Evolutionary conservation across 2,797 vertebrate genomes (phyloP).

Genomic region (Mycteria americana): DNA sequence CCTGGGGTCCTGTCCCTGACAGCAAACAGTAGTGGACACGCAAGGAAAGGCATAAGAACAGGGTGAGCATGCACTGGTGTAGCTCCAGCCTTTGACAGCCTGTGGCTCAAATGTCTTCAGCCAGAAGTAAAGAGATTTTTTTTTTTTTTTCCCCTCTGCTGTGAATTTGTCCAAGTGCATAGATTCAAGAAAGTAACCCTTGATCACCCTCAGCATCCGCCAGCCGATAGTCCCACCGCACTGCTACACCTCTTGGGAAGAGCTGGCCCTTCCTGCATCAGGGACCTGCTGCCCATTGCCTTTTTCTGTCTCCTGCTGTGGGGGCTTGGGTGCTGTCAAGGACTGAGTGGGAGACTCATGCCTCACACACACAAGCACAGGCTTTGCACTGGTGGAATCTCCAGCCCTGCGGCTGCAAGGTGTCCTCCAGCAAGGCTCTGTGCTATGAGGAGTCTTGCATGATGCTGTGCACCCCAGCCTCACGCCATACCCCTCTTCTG

Average conservation of each 20-base stretch:
- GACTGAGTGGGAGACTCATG: not conserved
- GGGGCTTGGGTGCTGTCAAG: not conserved
- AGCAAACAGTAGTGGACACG: not conserved
- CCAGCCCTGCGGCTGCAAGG: not conserved
- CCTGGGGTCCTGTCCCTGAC: not conserved
- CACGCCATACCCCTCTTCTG: not conserved
- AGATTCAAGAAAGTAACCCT: not conserved
- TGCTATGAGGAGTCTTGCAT: not conserved
- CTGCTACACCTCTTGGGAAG: not conserved
- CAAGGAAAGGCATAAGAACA: not conserved
- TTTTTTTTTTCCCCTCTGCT: not conserved
- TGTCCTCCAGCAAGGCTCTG: not conserved
- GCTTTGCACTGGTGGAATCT: no score
- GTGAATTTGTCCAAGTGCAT: not conserved
- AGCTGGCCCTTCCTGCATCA: not conserved
- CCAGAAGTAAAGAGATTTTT: not conserved
- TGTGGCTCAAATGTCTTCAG: not conserved
- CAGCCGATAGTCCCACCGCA: fast-evolving
- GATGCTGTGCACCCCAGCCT: not conserved
- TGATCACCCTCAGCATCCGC: not conserved
- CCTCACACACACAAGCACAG: no score
- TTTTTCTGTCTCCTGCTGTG: not conserved
- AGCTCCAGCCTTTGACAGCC: not conserved
- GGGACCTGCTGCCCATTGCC: not conserved
- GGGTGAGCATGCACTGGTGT: not conserved